These are phyloP conservation scores for Marronus borbonicus DNA, from an alignment of 2,888 invertebrate species.

Conservation along the genomic window DNA sequence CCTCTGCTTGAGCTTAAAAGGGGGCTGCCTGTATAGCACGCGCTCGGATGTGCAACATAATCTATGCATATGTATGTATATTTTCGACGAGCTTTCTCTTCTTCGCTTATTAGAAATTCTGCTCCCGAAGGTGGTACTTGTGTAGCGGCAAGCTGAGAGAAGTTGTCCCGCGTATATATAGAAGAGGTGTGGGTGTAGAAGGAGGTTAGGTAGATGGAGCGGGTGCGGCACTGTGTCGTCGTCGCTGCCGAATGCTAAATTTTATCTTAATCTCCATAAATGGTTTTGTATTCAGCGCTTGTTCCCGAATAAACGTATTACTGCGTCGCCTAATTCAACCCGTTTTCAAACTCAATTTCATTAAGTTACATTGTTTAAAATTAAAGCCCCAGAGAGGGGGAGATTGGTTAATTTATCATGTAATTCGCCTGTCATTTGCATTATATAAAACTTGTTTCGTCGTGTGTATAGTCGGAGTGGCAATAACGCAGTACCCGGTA, in stretches of 20 bases:
- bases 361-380: slow-evolving; percentile 71
- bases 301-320: slow-evolving; percentile 62
- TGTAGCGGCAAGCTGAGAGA: neutral
- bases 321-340: slow-evolving; percentile 68
- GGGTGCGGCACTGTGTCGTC: neutral
- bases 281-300: slow-evolving; percentile 59
- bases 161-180: neutral
- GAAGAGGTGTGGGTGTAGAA: slow-evolving; percentile 1
- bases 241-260: slow-evolving; percentile 55
- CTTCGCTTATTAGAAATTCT: slow-evolving; percentile 51
- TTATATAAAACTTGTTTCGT: slow-evolving; percentile 52
- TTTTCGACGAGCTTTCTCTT: slow-evolving; percentile 35
- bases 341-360: slow-evolving; percentile 71
- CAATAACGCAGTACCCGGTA: neutral
- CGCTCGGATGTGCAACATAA: neutral
- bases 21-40: too few species aligned
- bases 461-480: neutral
- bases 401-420: slow-evolving; percentile 70
- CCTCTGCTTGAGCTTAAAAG: too few species aligned
- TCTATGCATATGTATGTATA: slow-evolving; percentile 41
- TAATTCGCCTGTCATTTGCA: slow-evolving; percentile 55
- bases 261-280: slow-evolving; percentile 61
- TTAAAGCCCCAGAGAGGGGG: slow-evolving; percentile 65
- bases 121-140: slow-evolving; percentile 11
- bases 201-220: neutral